Evolutionary conservation across 2,113 vertebrate genomes (phyloP).

Genomic region (Pseudopodoces humilis): DNA sequence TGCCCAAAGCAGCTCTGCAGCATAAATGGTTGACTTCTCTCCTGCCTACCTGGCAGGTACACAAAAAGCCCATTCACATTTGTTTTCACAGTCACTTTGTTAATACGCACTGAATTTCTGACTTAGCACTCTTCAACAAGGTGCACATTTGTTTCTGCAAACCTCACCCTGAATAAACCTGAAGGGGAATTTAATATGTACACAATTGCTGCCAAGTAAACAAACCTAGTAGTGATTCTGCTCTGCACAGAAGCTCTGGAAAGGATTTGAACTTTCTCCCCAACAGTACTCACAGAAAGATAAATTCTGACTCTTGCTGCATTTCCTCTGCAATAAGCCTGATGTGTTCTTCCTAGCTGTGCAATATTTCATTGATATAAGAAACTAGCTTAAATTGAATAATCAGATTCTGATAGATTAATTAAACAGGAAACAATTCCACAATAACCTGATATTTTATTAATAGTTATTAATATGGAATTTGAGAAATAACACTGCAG

Average conservation of each 20-base stretch:
- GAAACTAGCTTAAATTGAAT: background rate
- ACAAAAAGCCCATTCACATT: background rate
- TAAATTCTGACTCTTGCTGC: background rate
- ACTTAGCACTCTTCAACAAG: conserved; percentile 14
- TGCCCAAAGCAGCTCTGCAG: background rate
- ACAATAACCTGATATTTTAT: background rate
- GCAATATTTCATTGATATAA: background rate
- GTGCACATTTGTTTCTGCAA: background rate
- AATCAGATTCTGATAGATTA: background rate
- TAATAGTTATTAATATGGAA: background rate
- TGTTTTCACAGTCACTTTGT: conserved; percentile 19
- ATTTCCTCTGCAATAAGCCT: background rate
- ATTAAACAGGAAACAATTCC: background rate
- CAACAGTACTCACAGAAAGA: background rate
- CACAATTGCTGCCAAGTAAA: background rate
- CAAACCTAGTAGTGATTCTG: background rate
- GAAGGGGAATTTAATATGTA: background rate
- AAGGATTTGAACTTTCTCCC: background rate
- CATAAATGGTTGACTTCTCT: background rate
- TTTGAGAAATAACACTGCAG: background rate
- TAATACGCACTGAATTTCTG: conserved; percentile 17
- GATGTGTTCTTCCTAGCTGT: background rate
- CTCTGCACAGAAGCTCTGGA: background rate
- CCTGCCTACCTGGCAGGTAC: background rate
- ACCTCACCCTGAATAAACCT: background rate